These are phyloP conservation scores for Tragopan temminckii DNA, from an alignment of 2,797 vertebrate species.

Conservation along the genomic window DNA sequence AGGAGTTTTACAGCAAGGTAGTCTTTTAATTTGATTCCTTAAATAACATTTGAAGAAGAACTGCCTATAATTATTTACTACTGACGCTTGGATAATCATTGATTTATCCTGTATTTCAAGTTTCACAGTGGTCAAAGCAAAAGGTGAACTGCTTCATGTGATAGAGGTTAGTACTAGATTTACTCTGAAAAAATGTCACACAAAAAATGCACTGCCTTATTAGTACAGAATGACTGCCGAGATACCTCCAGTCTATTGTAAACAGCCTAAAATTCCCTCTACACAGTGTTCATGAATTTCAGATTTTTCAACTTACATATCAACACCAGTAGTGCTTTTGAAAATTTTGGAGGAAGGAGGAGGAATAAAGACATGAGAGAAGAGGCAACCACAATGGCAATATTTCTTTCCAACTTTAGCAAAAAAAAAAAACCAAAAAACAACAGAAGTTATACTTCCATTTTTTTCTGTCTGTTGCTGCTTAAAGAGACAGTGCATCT, in stretches of 20 bases:
- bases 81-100: not conserved
- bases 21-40: not conserved
- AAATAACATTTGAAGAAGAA: not conserved
- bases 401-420: not conserved
- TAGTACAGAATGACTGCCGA: not conserved
- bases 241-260: fast-evolving
- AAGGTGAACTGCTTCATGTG: not conserved
- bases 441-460: not conserved
- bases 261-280: not conserved
- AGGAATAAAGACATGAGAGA: not conserved
- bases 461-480: not conserved
- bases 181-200: not conserved
- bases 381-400: not conserved
- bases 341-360: not conserved
- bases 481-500: not conserved
- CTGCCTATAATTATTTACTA: not conserved
- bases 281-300: not conserved
- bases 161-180: not conserved
- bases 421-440: not conserved
- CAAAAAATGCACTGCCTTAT: not conserved
- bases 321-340: not conserved
- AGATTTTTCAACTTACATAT: not conserved
- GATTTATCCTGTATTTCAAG: not conserved
- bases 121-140: not conserved
- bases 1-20: not conserved